Conservation (phyloP, 1,140 invertebrate species). For the Bombus waltoni region DNA sequence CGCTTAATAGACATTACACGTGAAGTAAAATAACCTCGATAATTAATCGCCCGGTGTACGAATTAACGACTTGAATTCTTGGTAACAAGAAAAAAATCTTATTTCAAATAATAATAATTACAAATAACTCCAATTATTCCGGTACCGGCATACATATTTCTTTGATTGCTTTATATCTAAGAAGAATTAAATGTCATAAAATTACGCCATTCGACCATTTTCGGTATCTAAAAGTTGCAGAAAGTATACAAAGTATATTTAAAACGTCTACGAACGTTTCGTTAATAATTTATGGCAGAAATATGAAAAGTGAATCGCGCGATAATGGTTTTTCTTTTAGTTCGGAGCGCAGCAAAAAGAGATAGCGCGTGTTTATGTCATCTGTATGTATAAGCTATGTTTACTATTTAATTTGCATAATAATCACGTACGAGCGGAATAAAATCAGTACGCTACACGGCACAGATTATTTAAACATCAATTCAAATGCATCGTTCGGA, state of each 20-base stretch:
- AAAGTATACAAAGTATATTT: background rate
- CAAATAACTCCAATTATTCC: background rate
- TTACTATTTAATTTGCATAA: background rate
- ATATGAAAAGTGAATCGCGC: background rate
- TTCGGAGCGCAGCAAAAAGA: background rate
- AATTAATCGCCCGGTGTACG: background rate
- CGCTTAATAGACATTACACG: background rate
- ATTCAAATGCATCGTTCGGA: background rate
- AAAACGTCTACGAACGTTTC: background rate
- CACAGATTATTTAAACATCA: background rate
- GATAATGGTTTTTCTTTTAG: background rate
- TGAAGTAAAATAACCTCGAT: background rate
- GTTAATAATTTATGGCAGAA: background rate
- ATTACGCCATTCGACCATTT: too few relatives aligned
- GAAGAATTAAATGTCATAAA: too few relatives aligned
- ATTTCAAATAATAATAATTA: too few relatives aligned
- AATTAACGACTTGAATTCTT: background rate
- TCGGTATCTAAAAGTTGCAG: too few relatives aligned
- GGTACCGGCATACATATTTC: background rate
- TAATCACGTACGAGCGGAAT: background rate
- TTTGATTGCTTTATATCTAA: too few relatives aligned
- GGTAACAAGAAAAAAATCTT: background rate
- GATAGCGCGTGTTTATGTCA: background rate
- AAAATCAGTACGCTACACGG: background rate
- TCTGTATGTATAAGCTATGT: background rate